Base-by-base conservation (phyloP, 2,888 invertebrate genomes). In the Eretmocerus hayati region DNA sequence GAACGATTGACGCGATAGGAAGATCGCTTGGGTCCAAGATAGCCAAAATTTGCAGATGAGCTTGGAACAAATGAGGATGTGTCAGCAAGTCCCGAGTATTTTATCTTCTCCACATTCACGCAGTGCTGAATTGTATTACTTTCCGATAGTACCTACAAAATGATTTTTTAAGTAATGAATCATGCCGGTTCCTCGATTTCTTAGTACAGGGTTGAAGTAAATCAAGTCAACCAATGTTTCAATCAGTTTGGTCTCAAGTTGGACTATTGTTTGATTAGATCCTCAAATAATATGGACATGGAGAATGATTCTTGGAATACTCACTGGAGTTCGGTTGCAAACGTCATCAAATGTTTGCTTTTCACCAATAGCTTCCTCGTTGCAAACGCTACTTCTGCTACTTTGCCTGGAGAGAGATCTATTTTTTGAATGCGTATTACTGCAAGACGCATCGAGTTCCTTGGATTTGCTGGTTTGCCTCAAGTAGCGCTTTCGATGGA, bases 51-150 rank as follows among this genome's bases (percentile, higher is more conserved):
- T 60, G 22, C 57, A 38, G 38, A 52, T 48, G 38, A 55, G 49
- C 22, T 62, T 61, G 31, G 61, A 59, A 39, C 54, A 58, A 45
- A 46, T 13, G 44, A 46, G 22, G 52, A 26, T 38, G n/a, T 32
- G 4, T 60, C 60, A 4, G 59, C 52, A 41, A 56, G 63, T 2
- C 67, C 67, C 9, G 66, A 61, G 38, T 65, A 70, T 13, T 65
- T 66, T 2, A 63, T 63, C 47, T 68, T 71, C 18, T 67, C 69
- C 3, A 64, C 35, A 9, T 45, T 42, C 11, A n/a, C n/a, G n/a
- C n/a, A n/a, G n/a, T n/a, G n/a, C n/a, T n/a, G n/a, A n/a, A n/a
- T n/a, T n/a, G n/a, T n/a, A n/a, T n/a, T n/a, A n/a, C n/a, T n/a
- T n/a, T n/a, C n/a, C n/a, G n/a, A n/a, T n/a, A n/a, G n/a, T n/a